These are phyloP conservation scores for Lamproptera curius DNA, from an alignment of 2,888 invertebrate genomes.

Conservation along the genomic window DNA sequence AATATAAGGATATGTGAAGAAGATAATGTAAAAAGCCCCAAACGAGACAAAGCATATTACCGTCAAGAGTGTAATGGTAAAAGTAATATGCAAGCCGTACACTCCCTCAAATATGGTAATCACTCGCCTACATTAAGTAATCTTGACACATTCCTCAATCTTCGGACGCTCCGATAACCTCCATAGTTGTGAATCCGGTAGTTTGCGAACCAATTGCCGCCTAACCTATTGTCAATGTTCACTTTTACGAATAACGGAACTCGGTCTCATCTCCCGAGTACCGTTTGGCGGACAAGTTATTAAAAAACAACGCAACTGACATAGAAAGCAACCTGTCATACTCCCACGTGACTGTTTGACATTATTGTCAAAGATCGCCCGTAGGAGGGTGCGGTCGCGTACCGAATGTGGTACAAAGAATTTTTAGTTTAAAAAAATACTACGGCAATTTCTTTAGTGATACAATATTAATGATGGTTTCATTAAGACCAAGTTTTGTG, in stretches of 20 bases:
- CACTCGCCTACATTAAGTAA: too few relatives aligned
- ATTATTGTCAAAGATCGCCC: constrained; percentile 17
- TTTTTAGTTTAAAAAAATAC: too few relatives aligned
- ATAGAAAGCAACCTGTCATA: constrained; percentile 51
- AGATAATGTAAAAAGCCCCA: too few relatives aligned
- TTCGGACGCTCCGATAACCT: constrained; percentile 39
- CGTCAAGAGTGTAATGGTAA: too few relatives aligned
- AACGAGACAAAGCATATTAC: too few relatives aligned
- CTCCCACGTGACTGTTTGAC: constrained; percentile 43
- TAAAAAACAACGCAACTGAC: constrained; percentile 50
- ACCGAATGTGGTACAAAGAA: background rate
- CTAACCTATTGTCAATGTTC: constrained; percentile 47
- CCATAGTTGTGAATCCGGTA: constrained; percentile 34
- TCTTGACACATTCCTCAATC: constrained; percentile 1
- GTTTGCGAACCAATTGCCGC: constrained; percentile 35
- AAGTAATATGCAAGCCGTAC: too few relatives aligned
- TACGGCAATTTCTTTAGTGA: too few relatives aligned
- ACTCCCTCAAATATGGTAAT: too few relatives aligned
- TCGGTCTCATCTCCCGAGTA: constrained; percentile 39
- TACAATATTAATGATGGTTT: too few relatives aligned
- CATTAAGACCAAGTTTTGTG: too few relatives aligned
- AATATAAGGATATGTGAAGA: too few relatives aligned
- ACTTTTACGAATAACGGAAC: constrained; percentile 56
- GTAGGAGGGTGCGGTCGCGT: constrained; percentile 12
- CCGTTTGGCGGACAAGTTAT: constrained; percentile 23